Evolutionary conservation across 2,888 invertebrate species (phyloP), one percentile per base, ranked within the genome.

Genomic region (Dioctria rufipes): DNA sequence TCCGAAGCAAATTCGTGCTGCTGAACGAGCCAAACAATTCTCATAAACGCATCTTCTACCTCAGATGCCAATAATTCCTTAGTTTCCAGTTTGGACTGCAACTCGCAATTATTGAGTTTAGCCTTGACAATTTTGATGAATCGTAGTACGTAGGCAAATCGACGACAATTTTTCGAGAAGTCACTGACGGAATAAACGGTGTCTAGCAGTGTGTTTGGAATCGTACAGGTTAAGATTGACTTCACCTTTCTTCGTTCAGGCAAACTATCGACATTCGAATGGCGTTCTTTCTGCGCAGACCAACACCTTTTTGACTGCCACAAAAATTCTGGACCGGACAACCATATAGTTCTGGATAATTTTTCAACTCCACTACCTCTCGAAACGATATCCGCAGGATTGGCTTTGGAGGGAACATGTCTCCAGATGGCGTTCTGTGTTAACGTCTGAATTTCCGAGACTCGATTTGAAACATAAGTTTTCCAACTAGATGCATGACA

Each of bases 311-410:
- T 40, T 4, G 66, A 3, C 2, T 42, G 2, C 2, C 9, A 40
- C 43, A 66, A 13, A 13, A 66, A 66, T 46, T 42, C 4, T 5
- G 66, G 42, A 11, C 43, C 66, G 11, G 42, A 66, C n/a, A n/a
- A n/a, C n/a, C n/a, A n/a, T 4, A 42, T n/a, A 5, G 43, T 11
- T 0, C 5, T 11, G 1, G n/a, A 4, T 2, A 66, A 6, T n/a
- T 66, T 43, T 13, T 43, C 6, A 40, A 5, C 11, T 4, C 2
- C 11, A 8, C 2, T 9, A 13, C 84, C 84, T 39, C 84, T 43
- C n/a, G 83, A 83, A 43, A 82, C 63, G 3, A 81, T 63, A 78
- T 84, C 84, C 11, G 84, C 84, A 25, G 25, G n/a, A 25, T 25
- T 25, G 2, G 1, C 25, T 25, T 25, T 25, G 25, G 25, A 25